A percentile compares a stretch with the other conserved stretches of the same genome.
These are phyloP conservation scores for Cnemophilus loriae DNA, from an alignment of 2,113 vertebrate species.

Conservation along the genomic window DNA sequence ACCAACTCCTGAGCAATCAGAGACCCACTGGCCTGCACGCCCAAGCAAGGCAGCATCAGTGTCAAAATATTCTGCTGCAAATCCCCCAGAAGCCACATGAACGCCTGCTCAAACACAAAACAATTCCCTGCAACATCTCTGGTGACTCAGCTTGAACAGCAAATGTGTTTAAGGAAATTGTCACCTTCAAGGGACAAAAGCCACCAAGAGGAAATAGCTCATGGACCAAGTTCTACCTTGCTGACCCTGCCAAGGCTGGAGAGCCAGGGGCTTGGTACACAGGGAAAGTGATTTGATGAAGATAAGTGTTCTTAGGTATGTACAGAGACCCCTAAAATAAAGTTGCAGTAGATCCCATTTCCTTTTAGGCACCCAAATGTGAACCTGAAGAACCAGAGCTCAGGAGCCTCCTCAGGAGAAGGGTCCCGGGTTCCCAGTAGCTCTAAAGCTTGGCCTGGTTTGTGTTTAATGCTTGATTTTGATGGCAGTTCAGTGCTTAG, in stretches of 20 bases:
- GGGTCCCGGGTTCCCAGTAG: not conserved
- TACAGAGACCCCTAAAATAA: not conserved
- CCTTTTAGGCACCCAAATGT: not conserved
- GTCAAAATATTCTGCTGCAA: constrained; percentile 22
- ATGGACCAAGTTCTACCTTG: fast-evolving
- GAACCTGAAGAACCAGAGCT: not conserved
- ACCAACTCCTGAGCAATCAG: not conserved
- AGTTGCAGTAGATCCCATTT: not conserved
- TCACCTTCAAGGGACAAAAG: not conserved
- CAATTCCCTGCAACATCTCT: not conserved
- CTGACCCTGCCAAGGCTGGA: not conserved
- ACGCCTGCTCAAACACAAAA: not conserved
- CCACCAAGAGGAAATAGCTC: not conserved
- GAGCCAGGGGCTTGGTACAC: not conserved
- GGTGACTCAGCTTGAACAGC: not conserved
- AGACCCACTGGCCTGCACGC: not conserved
- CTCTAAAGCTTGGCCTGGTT: not conserved
- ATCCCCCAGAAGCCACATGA: not conserved
- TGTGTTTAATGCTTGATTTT: not conserved
- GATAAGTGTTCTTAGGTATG: not conserved
- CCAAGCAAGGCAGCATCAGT: constrained; percentile 16
- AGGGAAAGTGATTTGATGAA: not conserved
- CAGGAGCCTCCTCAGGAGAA: not conserved
- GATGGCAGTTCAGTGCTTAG: not conserved
- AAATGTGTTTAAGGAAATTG: not conserved